phyloP scores from a whole-genome alignment of 2,797 vertebrate species.

The Valencia hispanica region DNA sequence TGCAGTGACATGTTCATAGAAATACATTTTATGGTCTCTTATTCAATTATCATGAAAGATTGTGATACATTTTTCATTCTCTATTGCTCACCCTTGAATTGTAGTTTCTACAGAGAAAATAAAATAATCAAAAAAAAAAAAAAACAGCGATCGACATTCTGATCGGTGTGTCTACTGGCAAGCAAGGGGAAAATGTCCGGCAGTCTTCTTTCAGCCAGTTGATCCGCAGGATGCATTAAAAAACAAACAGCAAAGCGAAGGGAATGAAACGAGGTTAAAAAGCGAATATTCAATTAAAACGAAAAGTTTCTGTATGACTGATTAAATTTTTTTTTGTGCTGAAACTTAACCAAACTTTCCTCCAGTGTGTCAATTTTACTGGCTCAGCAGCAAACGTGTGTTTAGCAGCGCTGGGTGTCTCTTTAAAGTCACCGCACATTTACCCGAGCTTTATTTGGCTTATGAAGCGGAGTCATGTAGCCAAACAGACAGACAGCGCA shows the following conservation, averaged over 20 bases:
- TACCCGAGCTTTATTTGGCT: conserved; percentile 21
- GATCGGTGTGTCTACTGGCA: too few species aligned
- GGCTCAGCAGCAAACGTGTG: neutral
- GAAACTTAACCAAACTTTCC: neutral
- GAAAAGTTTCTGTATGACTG: neutral
- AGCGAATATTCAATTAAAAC: neutral
- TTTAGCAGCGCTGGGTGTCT: neutral
- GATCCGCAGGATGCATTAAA: too few species aligned
- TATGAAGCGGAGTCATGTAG: conserved; percentile 45
- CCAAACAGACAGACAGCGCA: conserved; percentile 27
- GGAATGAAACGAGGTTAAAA: neutral
- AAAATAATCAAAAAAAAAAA: too few species aligned
- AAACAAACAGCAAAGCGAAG: too few species aligned
- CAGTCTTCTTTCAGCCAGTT: neutral
- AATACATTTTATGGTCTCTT: neutral
- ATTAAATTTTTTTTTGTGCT: neutral
- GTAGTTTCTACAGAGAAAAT: neutral
- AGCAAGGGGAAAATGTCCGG: neutral
- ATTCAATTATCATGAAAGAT: neutral
- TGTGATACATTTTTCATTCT: neutral
- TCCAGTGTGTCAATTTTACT: neutral
- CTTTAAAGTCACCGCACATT: conserved; percentile 16
- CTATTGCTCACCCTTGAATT: neutral
- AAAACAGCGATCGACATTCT: too few species aligned
- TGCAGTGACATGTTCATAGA: neutral